Evolutionary conservation across 2,888 invertebrate species (phyloP).

Genomic region (Charanyca ferruginea): DNA sequence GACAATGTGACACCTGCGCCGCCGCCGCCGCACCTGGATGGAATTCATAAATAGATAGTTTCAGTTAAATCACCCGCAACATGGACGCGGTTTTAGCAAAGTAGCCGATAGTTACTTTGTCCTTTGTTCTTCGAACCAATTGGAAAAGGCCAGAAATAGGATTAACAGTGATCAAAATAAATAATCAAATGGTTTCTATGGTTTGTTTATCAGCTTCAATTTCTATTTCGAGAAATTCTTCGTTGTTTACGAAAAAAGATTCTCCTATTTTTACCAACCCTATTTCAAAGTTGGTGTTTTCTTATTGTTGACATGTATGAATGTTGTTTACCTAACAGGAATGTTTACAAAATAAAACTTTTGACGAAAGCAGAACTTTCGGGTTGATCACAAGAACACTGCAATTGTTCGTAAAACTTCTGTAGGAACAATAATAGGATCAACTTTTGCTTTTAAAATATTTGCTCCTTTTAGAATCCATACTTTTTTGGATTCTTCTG

Average conservation of each 20-base stretch:
- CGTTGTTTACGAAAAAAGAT: background rate
- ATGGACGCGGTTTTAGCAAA: conserved; percentile 60
- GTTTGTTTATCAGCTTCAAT: background rate
- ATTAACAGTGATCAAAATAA: background rate
- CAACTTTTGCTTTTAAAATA: conserved; percentile 8
- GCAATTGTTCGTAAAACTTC: conserved; percentile 16
- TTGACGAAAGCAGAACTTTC: conserved; percentile 22
- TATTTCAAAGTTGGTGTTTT: conserved; percentile 11
- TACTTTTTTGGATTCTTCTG: background rate
- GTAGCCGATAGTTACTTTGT: conserved; percentile 20
- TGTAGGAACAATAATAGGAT: background rate
- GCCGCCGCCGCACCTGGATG: conserved; percentile 81
- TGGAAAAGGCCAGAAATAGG: background rate
- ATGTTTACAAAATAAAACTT: conserved; percentile 29
- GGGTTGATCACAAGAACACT: conserved; percentile 22
- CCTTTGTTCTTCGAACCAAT: conserved; percentile 13
- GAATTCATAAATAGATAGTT: conserved; percentile 87
- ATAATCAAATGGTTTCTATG: too few relatives aligned
- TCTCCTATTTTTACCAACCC: conserved; percentile 18
- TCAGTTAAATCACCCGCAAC: conserved; percentile 71
- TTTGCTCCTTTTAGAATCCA: background rate
- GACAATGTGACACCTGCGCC: conserved; percentile 86
- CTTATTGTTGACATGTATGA: conserved; percentile 6
- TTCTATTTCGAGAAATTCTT: background rate
- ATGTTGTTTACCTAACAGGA: conserved; percentile 31